These are phyloP conservation scores for Silurus meridionalis DNA, from an alignment of 2,113 vertebrate species.

Conservation along the genomic window DNA sequence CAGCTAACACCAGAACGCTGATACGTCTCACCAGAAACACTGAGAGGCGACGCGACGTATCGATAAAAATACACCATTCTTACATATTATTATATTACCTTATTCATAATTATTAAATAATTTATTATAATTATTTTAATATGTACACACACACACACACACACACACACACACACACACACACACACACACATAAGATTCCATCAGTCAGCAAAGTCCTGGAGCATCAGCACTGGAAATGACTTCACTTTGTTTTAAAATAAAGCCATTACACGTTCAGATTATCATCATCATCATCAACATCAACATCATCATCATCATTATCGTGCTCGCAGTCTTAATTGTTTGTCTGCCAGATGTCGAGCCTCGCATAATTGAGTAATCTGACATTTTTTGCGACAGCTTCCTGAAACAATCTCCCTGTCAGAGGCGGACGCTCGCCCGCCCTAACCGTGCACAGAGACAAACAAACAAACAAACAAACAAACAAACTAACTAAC, in stretches of 20 bases:
- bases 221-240: slow-evolving; percentile 34
- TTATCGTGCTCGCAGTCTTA: slow-evolving; percentile 74
- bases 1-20: not conserved
- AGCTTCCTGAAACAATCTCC: slow-evolving; percentile 61
- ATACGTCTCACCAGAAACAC: not conserved
- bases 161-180: no score
- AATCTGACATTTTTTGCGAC: slow-evolving; percentile 73
- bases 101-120: no score
- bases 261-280: slow-evolving; percentile 68
- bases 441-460: slow-evolving; percentile 50
- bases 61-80: no score
- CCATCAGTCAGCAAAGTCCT: slow-evolving; percentile 1
- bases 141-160: no score
- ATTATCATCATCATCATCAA: slow-evolving; percentile 74
- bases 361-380: slow-evolving; percentile 72
- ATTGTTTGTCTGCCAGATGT: slow-evolving; percentile 78
- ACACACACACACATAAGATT: not conserved
- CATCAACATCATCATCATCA: slow-evolving; percentile 73
- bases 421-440: slow-evolving; percentile 57
- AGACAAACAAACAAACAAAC: slow-evolving; percentile 26
- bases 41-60: no score
- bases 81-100: no score
- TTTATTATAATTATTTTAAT: no score
- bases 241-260: slow-evolving; percentile 62
- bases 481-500: slow-evolving; percentile 30